Base-by-base conservation (phyloP, 2,797 vertebrate genomes). In the Meriones psammophilus region DNA sequence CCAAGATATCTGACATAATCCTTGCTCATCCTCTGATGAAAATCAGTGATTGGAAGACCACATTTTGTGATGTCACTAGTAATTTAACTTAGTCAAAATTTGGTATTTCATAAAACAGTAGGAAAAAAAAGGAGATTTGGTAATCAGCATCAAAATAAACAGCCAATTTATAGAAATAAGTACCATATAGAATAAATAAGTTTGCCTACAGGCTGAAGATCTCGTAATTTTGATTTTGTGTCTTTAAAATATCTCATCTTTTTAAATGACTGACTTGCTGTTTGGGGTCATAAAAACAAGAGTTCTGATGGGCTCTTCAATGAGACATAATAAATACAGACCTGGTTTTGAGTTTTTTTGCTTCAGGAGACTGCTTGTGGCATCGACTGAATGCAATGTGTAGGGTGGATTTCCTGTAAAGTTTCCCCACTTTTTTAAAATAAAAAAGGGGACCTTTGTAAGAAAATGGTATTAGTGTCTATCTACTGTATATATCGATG, bases 1-100 rank as follows among this genome's bases (percentile, higher is more conserved):
- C 58, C 64, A 84, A 78, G 62, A 88, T 89, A 95, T 89, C 86
- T 96, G 88, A 96, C 69, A 95, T 91, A 96, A 96, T 92, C 88
- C 80, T 81, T 83, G 62, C 66, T 95, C 90, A 96, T 39, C 74
- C 62, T 95, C 76, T 96, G 90, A 94, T 96, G 76, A 95, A 96
- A 96, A 96, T 85, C 91, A 94, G 86, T 91, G 89, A 95, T 80
- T 94, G 1, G 73, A 89, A 95, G 94, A 91, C 94, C 91, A 60
- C 89, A 30, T 92, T 77, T 94, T 90, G 88, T 92, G 69, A 96
- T 94, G 95, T 15, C 93, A 28, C 83, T 83, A 68, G 87, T 39
- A 78, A 77, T 79, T 96, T 89, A 94, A 94, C 88, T 83, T 24
- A 76, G 58, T 66, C 9, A 24, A 81, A 92, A 36, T 77, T 66